phyloP scores from a whole-genome alignment of 2,797 vertebrate species.

The Mormyrus proboscirostris region DNA sequence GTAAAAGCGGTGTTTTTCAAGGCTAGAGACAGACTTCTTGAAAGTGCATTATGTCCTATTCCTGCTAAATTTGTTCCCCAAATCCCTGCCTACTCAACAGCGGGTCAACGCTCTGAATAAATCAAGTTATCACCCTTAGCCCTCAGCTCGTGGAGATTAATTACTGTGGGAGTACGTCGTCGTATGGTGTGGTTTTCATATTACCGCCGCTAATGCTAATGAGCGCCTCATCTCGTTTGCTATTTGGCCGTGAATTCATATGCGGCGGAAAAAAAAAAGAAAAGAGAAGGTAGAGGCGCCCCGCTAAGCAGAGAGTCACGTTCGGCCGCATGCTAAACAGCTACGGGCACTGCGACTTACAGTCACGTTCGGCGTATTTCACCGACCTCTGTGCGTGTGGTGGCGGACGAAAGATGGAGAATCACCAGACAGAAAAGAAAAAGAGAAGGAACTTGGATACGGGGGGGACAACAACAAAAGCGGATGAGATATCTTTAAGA shows the following conservation, averaged over 20 bases:
- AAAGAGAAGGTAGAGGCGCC: not conserved
- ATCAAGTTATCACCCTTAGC: slow-evolving; percentile 5
- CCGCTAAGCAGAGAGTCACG: not conserved
- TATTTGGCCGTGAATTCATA: not conserved
- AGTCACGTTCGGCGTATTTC: not conserved
- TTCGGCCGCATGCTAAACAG: not conserved
- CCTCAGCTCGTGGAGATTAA: not conserved
- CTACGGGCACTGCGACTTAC: not conserved
- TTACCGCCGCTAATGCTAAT: not conserved
- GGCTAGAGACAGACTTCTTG: not conserved
- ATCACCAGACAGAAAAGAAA: not conserved
- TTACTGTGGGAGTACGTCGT: not conserved
- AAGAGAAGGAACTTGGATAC: not conserved
- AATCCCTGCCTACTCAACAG: slow-evolving; percentile 5
- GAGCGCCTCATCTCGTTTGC: not conserved
- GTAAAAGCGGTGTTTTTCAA: not conserved
- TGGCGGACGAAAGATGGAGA: not conserved
- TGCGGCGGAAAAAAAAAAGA: not conserved
- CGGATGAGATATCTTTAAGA: not conserved
- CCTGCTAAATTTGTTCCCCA: slow-evolving; percentile 4
- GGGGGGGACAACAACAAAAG: not conserved
- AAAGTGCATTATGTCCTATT: slow-evolving; percentile 4
- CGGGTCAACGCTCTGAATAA: not conserved
- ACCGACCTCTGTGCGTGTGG: too few relatives aligned
- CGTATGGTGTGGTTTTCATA: not conserved